A percentile compares a stretch with the other conserved stretches of the same genome.
Conservation (phyloP, 2,113 vertebrate species). For the Neolamprologus variostigma region DNA sequence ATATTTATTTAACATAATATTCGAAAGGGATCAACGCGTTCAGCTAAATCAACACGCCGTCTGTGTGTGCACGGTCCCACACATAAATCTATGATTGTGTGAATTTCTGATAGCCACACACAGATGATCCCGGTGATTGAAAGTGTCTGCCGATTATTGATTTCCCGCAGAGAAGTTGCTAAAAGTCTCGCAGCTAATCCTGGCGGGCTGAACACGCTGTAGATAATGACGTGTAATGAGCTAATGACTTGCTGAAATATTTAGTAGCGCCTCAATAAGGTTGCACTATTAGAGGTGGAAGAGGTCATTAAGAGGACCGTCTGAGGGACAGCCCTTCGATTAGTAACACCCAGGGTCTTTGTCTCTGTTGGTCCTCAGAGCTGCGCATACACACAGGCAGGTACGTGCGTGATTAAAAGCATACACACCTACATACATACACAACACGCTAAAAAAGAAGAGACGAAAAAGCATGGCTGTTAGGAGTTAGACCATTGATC, state of each 20-base stretch:
- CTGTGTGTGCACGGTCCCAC: neutral
- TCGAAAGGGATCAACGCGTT: neutral
- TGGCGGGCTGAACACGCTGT: conserved; percentile 56
- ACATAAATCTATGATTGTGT: neutral
- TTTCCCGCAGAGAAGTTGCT: conserved; percentile 66
- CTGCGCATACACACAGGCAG: conserved; percentile 3
- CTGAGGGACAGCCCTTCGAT: conserved; percentile 66
- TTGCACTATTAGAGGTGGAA: conserved; percentile 55
- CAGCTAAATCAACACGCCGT: neutral
- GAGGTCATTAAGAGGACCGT: conserved; percentile 58
- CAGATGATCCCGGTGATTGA: conserved; percentile 41
- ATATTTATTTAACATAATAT: neutral
- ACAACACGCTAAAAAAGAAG: neutral
- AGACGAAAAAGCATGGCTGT: conserved; percentile 48
- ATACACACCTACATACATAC: conserved; percentile 20
- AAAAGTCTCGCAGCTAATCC: conserved; percentile 67
- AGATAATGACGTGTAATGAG: conserved; percentile 74
- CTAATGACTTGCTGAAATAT: conserved; percentile 78
- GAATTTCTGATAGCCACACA: conserved; percentile 35
- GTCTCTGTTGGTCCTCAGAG: conserved; percentile 27
- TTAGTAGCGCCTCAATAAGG: conserved; percentile 68
- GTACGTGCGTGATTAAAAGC: conserved; percentile 2
- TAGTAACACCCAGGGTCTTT: conserved; percentile 54
- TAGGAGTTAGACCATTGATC: conserved; percentile 75
- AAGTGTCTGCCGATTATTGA: conserved; percentile 70